Evolutionary conservation across 2,888 invertebrate species (phyloP), one percentile per base, ranked within the genome.

Genomic region (Phorcus lineatus): DNA sequence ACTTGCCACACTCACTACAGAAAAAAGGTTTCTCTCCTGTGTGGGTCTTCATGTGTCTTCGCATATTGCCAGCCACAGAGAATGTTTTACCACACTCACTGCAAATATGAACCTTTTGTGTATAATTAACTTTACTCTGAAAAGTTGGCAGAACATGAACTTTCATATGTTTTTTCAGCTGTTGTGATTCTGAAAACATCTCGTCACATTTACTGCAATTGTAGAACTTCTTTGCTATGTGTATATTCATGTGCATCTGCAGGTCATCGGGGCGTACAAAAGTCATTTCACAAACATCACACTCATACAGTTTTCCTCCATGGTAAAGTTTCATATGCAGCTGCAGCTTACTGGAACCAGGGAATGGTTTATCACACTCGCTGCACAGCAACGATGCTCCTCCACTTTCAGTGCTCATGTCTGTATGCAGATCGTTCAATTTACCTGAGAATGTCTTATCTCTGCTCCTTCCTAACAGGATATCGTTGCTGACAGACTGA

Each of bases 161-260:
- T 17, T 16, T 62, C 28, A 62, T 24, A n/a, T 62, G 62, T 62
- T 17, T 22, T 17, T 2, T 28, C 28, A 62, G 62, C n/a, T 0
- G n/a, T 28, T 22, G 16, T n/a, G 62, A 24, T 24, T 62, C 28
- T 62, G 22, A 9, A 24, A 62, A 62, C 6, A 28, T 62, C 13
- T 62, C 28, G 3, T 28, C 62, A 62, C 62, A 24, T 9, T 62
- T 11, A 62, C 22, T 22, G 17, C 62, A 62, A 24, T 11, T 67
- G 28, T 78, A 78, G 4, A 70, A 70, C n/a, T 70, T 66, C n/a
- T 67, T 70, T n/a, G 19, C 28, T 1, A 28, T 67, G 31, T 78
- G 78, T 16, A 24, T 28, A 28, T 28, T 24, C 36, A 67, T 28
- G 52, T 78, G 78, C n/a, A 28, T 53, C 17, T 54, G 24, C 19